Percentiles rank a stretch among this genome's conserved stretches.
phyloP scores from a whole-genome alignment of 2,113 vertebrate species.

The Pardalotus punctatus region DNA sequence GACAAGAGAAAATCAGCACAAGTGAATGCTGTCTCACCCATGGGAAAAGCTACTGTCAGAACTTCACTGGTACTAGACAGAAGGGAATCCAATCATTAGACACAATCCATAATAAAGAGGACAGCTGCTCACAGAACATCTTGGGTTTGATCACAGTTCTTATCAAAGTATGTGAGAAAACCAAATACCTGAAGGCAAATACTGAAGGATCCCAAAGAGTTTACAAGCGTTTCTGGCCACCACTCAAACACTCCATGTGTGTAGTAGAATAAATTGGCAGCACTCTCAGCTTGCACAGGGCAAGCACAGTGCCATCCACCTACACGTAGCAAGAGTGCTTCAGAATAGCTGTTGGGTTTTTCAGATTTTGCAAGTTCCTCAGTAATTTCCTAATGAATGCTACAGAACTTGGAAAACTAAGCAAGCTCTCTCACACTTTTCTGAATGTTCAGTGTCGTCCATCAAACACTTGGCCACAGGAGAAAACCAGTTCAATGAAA shows the following conservation, averaged over 20 bases:
- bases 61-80: not conserved
- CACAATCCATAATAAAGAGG: not conserved
- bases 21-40: not conserved
- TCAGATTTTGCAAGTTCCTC: not conserved
- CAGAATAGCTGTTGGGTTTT: not conserved
- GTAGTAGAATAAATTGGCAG: not conserved
- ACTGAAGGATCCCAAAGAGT: not conserved
- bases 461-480: not conserved
- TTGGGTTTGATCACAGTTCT: not conserved
- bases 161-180: not conserved
- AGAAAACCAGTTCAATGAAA: not conserved
- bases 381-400: not conserved
- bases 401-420: not conserved
- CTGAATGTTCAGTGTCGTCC: not conserved
- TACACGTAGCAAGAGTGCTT: not conserved
- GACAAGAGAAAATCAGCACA: not conserved
- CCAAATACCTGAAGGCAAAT: conserved; percentile 5
- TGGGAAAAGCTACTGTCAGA: not conserved
- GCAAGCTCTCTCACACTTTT: not conserved
- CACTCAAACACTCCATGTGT: not conserved
- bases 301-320: conserved; percentile 5
- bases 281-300: not conserved
- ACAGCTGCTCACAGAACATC: not conserved
- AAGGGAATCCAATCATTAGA: not conserved
- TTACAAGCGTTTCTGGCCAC: not conserved